Evolutionary conservation across 2,888 invertebrate species (phyloP).

Genomic region (Agonopterix alstromeriana): DNA sequence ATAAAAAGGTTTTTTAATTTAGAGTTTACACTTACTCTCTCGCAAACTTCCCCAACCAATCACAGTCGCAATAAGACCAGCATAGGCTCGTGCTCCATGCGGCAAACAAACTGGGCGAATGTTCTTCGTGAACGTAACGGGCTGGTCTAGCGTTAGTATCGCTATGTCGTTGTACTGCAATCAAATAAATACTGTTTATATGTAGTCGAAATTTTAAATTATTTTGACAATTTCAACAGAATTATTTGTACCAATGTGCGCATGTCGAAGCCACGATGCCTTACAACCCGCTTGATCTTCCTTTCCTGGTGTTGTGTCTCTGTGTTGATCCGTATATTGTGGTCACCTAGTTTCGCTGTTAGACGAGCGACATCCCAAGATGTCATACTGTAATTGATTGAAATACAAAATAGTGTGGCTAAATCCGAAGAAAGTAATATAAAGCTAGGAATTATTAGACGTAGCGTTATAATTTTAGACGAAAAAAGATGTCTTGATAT

Average conservation of each 20-base stretch:
- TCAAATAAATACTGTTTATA: background rate
- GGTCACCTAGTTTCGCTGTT: slow-evolving; percentile 88
- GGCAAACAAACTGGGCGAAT: slow-evolving; percentile 89
- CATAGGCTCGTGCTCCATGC: slow-evolving; percentile 75
- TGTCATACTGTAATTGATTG: slow-evolving; percentile 81
- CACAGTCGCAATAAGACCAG: slow-evolving; percentile 85
- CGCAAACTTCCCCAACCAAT: slow-evolving; percentile 92
- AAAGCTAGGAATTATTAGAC: too few species aligned
- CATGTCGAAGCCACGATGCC: slow-evolving; percentile 89
- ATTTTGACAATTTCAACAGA: background rate
- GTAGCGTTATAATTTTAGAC: too few species aligned
- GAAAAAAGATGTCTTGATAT: too few species aligned
- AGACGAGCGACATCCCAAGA: slow-evolving; percentile 91
- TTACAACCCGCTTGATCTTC: slow-evolving; percentile 88
- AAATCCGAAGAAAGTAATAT: too few species aligned
- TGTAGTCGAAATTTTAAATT: background rate
- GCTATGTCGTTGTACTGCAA: slow-evolving; percentile 90
- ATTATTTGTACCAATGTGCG: slow-evolving; percentile 80
- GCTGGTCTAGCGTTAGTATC: slow-evolving; percentile 85
- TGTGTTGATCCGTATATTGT: slow-evolving; percentile 85
- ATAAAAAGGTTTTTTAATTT: background rate
- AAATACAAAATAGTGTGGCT: background rate
- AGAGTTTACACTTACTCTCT: slow-evolving; percentile 79
- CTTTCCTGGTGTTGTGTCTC: slow-evolving; percentile 88
- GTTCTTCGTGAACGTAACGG: slow-evolving; percentile 82